Base-by-base conservation (phyloP, 2,888 invertebrate species). In the Lepidocyrtoides sp. region DNA sequence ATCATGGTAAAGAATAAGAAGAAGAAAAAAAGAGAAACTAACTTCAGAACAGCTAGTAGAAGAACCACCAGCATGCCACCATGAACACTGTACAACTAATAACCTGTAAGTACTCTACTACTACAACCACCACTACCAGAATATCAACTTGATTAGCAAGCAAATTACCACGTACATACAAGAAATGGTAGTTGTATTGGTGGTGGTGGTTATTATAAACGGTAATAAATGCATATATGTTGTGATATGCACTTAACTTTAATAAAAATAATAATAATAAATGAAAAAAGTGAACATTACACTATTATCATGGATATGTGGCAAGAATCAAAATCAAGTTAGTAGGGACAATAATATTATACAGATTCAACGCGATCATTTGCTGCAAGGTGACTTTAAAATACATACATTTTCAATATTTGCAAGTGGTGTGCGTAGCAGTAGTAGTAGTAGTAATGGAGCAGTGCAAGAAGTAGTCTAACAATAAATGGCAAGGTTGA, bases 11-110 rank as follows among this genome's bases (percentile, higher is more conserved):
- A 75, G 44, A 75, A 48, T 48, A 72, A 5, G 23, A 36, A 89
- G 81, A 89, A 75, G 83, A 83, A 89, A 89, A 88, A 89, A 75
- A 89, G 89, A 89, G 75, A 89, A 87, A 87, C 79, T 79, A 26
- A 17, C 36, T 20, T 2, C 7, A 32, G 14, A 63, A 23, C 63
- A 63, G 66, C 32, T n/a, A n/a, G n/a, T n/a, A n/a, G n/a, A n/a
- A n/a, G n/a, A n/a, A n/a, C n/a, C n/a, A n/a, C n/a, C 60, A 75
- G 8, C 29, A 86, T 26, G 8, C 44, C 69, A 69, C 63, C 84
- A 29, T 72, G 23, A 63, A 48, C 66, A 83, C 83, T 17, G 14
- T 66, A 60, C 81, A 60, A 81, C 41, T 72, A 72, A 36, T 69
- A 69, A 20, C 72, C 44, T 44, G 72, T 72, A 26, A 72, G 41